Evolutionary conservation across 2,113 vertebrate species (phyloP), one percentile per base, ranked within the genome.

Genomic region (Lepus timidus): DNA sequence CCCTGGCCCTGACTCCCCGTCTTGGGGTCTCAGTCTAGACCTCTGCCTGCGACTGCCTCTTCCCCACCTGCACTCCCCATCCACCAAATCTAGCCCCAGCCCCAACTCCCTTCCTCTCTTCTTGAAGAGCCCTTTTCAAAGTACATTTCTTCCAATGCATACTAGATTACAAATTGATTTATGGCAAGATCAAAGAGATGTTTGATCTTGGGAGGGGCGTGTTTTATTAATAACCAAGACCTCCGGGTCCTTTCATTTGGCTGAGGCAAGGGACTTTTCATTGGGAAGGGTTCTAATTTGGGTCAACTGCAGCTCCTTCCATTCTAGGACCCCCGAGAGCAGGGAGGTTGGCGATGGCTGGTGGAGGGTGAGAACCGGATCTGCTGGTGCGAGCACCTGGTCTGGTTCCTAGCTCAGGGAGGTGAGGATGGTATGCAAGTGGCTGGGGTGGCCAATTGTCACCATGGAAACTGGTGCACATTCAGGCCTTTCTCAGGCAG

Each of bases 151-250:
- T 36, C 33, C 27, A 51, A 25, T 73, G 4, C 49, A 12, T 67
- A 23, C 52, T 85, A 62, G 55, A 61, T 74, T 51, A 80, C 29
- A 87, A 23, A 74, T 14, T 90, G 85, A 74, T 87, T 85, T 80
- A 70, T 61, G 70, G 82, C 36, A 93, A 88, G 31, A 49, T 29
- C 19, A 23, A 62, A 90, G 64, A 36, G 3, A 62, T 67, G 17
- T 76, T 90, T 91, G 81, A 91, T 85, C 75, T 52, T 74, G 64
- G 70, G 92, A 55, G 70, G 55, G 73, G 10, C 8, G 70, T 51
- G 36, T 75, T 81, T 44, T 65, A 80, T 80, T 76, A 78, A 12
- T 82, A 88, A 64, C 79, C 67, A 96, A 94, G 73, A 79, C 62
- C 13, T 22, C 11, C n/a, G 52, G 23, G 12, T 89, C 20, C 58